phyloP scores from a whole-genome alignment of 2,888 invertebrate genomes.

The Acanthoscelides obtectus region DNA sequence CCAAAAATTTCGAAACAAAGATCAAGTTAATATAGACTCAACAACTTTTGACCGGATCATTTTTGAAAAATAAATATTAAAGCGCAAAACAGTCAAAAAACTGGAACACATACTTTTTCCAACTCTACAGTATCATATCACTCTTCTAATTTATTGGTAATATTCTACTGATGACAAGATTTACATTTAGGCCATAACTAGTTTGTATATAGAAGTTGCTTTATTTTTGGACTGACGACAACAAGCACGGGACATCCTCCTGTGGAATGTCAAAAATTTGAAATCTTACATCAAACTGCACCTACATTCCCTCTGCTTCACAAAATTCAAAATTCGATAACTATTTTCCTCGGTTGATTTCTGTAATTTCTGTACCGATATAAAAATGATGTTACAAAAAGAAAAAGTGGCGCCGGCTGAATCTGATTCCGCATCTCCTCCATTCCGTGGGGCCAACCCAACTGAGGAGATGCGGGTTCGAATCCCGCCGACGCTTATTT shows the following conservation, averaged over 20 bases:
- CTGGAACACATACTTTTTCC: no score
- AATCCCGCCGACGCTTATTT: no score
- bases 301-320: neutral
- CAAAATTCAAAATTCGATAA: neutral
- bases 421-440: no score
- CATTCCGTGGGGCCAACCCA: no score
- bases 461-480: no score
- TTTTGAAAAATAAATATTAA: neutral
- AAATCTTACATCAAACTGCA: neutral
- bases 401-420: no score
- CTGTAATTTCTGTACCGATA: no score
- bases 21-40: neutral
- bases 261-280: neutral
- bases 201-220: neutral
- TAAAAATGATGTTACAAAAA: no score
- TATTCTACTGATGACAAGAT: no score
- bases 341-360: no score
- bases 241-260: neutral
- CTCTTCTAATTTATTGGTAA: neutral
- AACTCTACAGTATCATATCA: neutral
- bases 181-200: neutral
- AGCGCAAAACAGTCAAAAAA: neutral
- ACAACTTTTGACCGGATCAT: neutral
- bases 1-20: no score
- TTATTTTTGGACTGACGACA: neutral